These are phyloP conservation scores for Euura saliciscinereae DNA, from an alignment of 1,140 invertebrate species.

Conservation along the genomic window DNA sequence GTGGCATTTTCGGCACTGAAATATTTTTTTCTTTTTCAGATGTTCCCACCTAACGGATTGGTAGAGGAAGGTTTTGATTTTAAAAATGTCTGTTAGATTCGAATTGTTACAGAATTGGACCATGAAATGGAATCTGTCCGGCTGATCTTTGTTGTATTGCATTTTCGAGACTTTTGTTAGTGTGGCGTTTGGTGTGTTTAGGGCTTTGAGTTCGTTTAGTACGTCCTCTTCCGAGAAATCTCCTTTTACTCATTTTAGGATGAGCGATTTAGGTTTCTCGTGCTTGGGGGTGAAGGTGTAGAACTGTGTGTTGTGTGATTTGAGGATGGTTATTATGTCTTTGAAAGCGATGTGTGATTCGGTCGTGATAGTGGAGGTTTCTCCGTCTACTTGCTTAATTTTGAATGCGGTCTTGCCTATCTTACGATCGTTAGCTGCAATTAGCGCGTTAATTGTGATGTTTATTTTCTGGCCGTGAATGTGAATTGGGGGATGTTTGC, in stretches of 20 bases:
- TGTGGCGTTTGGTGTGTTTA: neutral
- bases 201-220: conserved; percentile 3
- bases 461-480: too few species aligned
- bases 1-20: neutral
- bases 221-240: conserved; percentile 13
- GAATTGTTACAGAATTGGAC: neutral
- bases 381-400: too few species aligned
- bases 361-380: too few species aligned
- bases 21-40: neutral
- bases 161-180: neutral
- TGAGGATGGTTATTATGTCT: too few species aligned
- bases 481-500: too few species aligned
- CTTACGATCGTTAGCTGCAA: too few species aligned
- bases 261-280: conserved; percentile 5
- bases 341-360: too few species aligned
- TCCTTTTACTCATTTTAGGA: conserved; percentile 11
- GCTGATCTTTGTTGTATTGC: neutral
- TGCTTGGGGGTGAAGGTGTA: neutral
- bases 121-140: neutral
- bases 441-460: too few species aligned
- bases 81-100: neutral
- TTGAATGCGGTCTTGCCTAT: too few species aligned
- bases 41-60: neutral
- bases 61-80: neutral
- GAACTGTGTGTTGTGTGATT: too few species aligned